phyloP scores from a whole-genome alignment of 2,113 vertebrate species.

The Hypocryptadius cinnamomeus region DNA sequence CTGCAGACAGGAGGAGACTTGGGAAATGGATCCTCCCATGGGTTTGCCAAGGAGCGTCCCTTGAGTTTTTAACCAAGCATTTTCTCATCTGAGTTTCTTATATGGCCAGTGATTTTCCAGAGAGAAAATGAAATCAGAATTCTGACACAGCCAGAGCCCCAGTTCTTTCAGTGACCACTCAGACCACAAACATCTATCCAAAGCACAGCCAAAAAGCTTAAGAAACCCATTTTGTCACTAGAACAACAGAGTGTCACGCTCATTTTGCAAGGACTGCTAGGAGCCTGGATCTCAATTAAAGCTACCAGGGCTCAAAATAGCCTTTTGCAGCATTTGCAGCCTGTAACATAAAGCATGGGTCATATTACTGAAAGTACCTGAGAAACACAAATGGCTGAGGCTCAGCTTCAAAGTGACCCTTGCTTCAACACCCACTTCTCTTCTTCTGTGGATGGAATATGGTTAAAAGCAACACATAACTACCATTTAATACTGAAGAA shows the following conservation, averaged over 20 bases:
- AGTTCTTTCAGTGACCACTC: not conserved
- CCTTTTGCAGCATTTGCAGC: not conserved
- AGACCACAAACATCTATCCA: not conserved
- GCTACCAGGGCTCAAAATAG: not conserved
- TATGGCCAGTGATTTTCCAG: not conserved
- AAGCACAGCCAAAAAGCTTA: not conserved
- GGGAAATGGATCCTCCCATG: not conserved
- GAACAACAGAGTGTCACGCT: not conserved
- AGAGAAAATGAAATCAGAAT: not conserved
- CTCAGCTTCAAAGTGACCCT: conserved; percentile 5
- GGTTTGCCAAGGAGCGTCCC: not conserved
- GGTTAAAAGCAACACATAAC: not conserved
- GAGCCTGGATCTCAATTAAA: conserved; percentile 16
- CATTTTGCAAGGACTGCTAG: not conserved
- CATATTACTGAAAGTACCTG: not conserved
- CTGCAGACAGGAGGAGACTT: not conserved
- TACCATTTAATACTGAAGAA: not conserved
- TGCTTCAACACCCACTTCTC: not conserved
- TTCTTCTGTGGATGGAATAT: not conserved
- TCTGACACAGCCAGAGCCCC: not conserved
- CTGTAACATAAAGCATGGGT: not conserved
- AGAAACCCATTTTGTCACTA: not conserved
- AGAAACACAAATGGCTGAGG: not conserved
- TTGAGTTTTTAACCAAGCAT: not conserved
- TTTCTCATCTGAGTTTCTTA: not conserved